Percentiles rank a stretch among this genome's conserved stretches.
Evolutionary conservation across 2,888 invertebrate genomes (phyloP).

Genomic region (Epirrita christyi): DNA sequence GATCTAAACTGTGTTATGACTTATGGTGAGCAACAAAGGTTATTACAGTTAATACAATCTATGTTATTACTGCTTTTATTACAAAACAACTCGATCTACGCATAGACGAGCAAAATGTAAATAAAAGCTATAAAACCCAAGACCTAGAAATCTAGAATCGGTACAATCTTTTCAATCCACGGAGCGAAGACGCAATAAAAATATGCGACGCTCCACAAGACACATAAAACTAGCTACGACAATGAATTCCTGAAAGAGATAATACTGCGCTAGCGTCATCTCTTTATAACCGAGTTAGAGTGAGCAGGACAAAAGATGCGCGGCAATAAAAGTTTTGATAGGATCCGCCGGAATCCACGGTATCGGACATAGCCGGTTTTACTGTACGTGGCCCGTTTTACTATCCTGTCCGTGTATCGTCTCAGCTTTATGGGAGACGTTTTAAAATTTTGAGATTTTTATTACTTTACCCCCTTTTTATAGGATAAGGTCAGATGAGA

Average conservation of each 20-base stretch:
- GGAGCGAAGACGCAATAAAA: constrained; percentile 72
- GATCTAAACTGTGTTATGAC: not conserved
- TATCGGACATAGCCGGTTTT: constrained; percentile 78
- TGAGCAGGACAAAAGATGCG: constrained; percentile 70
- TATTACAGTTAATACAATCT: not conserved
- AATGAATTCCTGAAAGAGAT: constrained; percentile 84
- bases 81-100: constrained; percentile 4
- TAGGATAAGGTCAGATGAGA: constrained; percentile 43
- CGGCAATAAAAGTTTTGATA: constrained; percentile 82
- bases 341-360: constrained; percentile 75
- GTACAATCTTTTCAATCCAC: constrained; percentile 70
- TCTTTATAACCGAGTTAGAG: constrained; percentile 69
- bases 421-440: constrained; percentile 67
- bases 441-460: constrained; percentile 72
- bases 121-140: constrained; percentile 37
- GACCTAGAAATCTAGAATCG: constrained; percentile 48
- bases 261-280: constrained; percentile 67
- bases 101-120: constrained; percentile 22
- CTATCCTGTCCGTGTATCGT: constrained; percentile 66
- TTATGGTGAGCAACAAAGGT: not conserved
- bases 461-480: constrained; percentile 57
- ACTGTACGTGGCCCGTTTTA: constrained; percentile 69
- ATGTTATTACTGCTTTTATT: constrained; percentile 1
- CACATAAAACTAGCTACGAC: constrained; percentile 81
- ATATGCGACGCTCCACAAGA: constrained; percentile 75